Percentiles rank a stretch among this genome's conserved stretches.
Evolutionary conservation across 2,888 invertebrate species (phyloP).

Genomic region (Phytoseiulus persimilis): DNA sequence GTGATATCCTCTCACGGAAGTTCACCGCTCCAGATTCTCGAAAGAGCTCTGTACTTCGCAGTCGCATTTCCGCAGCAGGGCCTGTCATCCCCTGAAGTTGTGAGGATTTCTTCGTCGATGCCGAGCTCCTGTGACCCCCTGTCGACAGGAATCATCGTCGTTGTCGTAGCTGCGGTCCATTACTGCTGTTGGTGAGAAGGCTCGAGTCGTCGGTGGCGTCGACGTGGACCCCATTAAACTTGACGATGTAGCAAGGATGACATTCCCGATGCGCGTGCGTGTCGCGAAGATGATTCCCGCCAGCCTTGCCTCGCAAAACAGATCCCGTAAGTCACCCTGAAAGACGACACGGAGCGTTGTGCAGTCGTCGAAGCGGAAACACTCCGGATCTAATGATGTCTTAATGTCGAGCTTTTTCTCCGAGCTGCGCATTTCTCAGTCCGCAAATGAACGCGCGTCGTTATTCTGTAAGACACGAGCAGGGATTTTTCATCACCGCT

Average conservation of each 20-base stretch:
- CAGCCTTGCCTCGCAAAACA: neutral
- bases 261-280: too few relatives aligned
- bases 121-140: too few relatives aligned
- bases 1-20: too few relatives aligned
- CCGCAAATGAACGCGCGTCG: neutral
- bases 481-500: neutral
- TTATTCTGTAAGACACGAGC: neutral
- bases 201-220: neutral
- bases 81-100: too few relatives aligned
- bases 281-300: neutral
- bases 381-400: neutral
- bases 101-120: too few relatives aligned
- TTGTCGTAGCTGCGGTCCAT: neutral
- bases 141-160: neutral
- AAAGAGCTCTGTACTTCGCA: too few relatives aligned
- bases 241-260: neutral
- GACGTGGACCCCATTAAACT: neutral
- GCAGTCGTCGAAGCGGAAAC: neutral
- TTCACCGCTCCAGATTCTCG: too few relatives aligned
- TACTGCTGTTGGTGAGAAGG: neutral
- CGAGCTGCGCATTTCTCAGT: neutral
- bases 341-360: neutral
- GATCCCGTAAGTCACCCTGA: neutral
- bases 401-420: neutral
- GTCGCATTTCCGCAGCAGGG: too few relatives aligned